These are phyloP conservation scores for Lithobates sylvaticus DNA, from an alignment of 2,797 vertebrate species.

Conservation along the genomic window DNA sequence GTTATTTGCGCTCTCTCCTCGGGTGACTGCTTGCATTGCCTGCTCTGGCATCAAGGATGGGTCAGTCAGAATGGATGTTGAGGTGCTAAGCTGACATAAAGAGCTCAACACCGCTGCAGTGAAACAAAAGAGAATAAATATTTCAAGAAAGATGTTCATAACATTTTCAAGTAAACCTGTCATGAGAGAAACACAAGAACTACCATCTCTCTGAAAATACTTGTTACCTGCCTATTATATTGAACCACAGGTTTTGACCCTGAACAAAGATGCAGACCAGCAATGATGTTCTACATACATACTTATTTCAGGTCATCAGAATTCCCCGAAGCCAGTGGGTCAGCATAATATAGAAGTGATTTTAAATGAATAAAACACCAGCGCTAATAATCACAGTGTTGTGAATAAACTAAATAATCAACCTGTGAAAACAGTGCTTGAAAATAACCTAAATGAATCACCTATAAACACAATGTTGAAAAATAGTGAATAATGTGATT, in stretches of 20 bases:
- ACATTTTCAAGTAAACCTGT: neutral
- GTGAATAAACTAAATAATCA: no score
- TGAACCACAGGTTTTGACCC: neutral
- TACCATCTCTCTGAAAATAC: neutral
- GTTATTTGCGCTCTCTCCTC: slow-evolving; percentile 57
- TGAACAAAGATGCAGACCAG: neutral
- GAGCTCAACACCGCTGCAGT: slow-evolving; percentile 88
- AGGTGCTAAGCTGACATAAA: slow-evolving; percentile 92
- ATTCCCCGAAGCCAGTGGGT: neutral
- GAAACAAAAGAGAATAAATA: neutral
- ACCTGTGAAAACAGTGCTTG: no score
- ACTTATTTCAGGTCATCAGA: neutral
- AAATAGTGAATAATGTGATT: no score
- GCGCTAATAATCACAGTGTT: no score
- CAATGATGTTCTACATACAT: no score
- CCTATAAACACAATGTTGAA: no score
- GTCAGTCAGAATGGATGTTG: slow-evolving; percentile 91
- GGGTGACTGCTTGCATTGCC: slow-evolving; percentile 84
- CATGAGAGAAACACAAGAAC: neutral
- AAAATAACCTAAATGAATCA: no score
- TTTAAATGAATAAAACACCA: no score
- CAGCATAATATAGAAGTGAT: neutral
- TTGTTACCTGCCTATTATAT: neutral
- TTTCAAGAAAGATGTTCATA: neutral
- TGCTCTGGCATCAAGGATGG: slow-evolving; percentile 89